These are phyloP conservation scores for Drosophila auraria DNA, from an alignment of 1,140 invertebrate species.

Conservation along the genomic window DNA sequence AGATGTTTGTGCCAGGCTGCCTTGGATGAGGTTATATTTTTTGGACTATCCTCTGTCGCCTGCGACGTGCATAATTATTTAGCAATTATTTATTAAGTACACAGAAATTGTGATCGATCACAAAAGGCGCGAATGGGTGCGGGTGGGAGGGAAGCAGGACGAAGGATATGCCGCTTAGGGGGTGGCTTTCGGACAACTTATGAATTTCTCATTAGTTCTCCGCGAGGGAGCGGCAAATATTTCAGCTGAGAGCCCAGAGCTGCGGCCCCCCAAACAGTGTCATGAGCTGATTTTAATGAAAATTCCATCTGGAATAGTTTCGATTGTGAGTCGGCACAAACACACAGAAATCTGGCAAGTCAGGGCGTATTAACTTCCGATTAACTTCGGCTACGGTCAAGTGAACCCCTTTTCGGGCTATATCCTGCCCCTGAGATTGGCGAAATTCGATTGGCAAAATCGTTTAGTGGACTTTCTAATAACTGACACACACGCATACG, in stretches of 20 bases:
- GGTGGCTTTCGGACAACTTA: conserved; percentile 63
- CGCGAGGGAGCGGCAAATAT: conserved; percentile 21
- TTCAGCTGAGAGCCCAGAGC: conserved; percentile 40
- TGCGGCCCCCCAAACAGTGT: conserved; percentile 56
- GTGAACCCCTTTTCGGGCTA: conserved; percentile 61
- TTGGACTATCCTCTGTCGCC: conserved; percentile 60
- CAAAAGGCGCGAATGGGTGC: conserved; percentile 17
- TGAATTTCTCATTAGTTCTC: conserved; percentile 80
- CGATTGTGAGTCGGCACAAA: conserved; percentile 73
- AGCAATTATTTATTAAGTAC: conserved; percentile 83
- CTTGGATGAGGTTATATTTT: conserved; percentile 55
- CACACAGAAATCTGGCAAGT: conserved; percentile 72
- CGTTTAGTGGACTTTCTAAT: conserved; percentile 79
- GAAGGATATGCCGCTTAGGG: conserved; percentile 2
- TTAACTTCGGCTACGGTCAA: conserved; percentile 77
- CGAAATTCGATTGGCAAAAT: conserved; percentile 80
- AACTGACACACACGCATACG: conserved; percentile 42
- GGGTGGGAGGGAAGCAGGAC: background rate
- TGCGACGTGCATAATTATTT: conserved; percentile 75
- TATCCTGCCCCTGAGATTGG: conserved; percentile 54
- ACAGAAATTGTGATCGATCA: conserved; percentile 79
- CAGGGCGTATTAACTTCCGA: conserved; percentile 81
- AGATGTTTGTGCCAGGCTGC: conserved; percentile 61
- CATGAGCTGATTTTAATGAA: conserved; percentile 83
- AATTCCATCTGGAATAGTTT: conserved; percentile 82